Conservation (phyloP, 2,888 invertebrate species). For the Ryuthela nishihirai region DNA sequence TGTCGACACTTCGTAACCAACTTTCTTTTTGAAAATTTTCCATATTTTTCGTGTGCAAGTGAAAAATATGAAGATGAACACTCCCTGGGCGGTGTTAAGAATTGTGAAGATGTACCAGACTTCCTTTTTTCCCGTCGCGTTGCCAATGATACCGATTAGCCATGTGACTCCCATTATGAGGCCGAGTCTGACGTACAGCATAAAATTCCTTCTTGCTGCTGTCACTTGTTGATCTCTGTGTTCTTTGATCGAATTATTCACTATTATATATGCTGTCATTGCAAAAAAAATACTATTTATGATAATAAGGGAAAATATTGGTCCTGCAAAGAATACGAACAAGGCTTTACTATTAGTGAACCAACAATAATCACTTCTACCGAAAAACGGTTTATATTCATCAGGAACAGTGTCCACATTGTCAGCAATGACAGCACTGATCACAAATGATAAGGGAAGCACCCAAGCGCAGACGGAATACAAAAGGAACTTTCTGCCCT, state of each 20-base stretch:
- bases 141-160: conserved; percentile 53
- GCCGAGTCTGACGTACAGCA: conserved; percentile 53
- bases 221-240: conserved; percentile 5
- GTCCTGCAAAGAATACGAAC: conserved; percentile 7
- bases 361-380: conserved; percentile 11
- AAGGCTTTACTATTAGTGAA: conserved; percentile 2
- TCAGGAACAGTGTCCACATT: neutral
- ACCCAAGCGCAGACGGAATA: conserved; percentile 52
- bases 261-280: conserved; percentile 7
- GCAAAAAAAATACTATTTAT: conserved; percentile 17
- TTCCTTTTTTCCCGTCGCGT: conserved; percentile 46
- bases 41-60: conserved; percentile 53
- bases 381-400: conserved; percentile 6
- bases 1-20: too few relatives aligned
- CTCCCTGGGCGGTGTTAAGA: conserved; percentile 54
- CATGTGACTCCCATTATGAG: conserved; percentile 56
- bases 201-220: conserved; percentile 4
- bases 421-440: conserved; percentile 31
- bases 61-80: conserved; percentile 55
- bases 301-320: conserved; percentile 7
- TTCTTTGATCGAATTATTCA: conserved; percentile 15
- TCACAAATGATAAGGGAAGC: conserved; percentile 47
- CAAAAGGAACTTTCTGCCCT: conserved; percentile 21
- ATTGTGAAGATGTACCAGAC: conserved; percentile 54
- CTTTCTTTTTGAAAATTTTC: neutral